These are phyloP conservation scores for Lamprologus tigripictilis DNA, from an alignment of 2,113 vertebrate species.

Conservation along the genomic window DNA sequence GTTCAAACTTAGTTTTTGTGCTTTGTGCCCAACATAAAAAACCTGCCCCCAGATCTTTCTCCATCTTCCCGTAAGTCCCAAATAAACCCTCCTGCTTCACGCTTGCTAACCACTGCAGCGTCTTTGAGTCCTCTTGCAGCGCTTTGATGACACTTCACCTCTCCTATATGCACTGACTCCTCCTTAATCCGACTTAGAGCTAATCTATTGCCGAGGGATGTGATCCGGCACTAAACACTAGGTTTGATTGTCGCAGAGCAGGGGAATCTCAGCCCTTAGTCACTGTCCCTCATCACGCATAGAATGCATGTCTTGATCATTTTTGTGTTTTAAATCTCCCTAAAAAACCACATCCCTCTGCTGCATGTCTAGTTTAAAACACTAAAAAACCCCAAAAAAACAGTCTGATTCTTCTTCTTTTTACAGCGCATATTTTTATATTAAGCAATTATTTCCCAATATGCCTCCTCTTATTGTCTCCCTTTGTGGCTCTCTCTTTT, in stretches of 20 bases:
- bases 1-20: background rate
- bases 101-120: background rate
- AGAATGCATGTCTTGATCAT: conserved; percentile 34
- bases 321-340: background rate
- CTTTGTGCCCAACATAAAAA: background rate
- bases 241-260: background rate
- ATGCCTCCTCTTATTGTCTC: background rate
- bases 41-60: background rate
- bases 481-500: background rate
- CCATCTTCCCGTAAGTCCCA: background rate
- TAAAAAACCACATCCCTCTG: fast-evolving
- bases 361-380: background rate
- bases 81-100: background rate
- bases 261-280: background rate
- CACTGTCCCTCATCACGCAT: conserved; percentile 5
- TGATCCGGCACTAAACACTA: background rate
- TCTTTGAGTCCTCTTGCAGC: conserved; percentile 8
- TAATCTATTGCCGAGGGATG: conserved; percentile 49
- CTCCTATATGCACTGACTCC: conserved; percentile 16
- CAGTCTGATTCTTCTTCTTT: background rate
- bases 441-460: background rate
- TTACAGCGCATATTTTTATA: background rate
- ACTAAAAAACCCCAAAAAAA: background rate
- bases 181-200: conserved; percentile 61
- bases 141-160: conserved; percentile 54